A percentile compares a stretch with the other conserved stretches of the same genome.
Conservation (phyloP, 2,113 vertebrate genomes). For the Chrysochloris asiatica region DNA sequence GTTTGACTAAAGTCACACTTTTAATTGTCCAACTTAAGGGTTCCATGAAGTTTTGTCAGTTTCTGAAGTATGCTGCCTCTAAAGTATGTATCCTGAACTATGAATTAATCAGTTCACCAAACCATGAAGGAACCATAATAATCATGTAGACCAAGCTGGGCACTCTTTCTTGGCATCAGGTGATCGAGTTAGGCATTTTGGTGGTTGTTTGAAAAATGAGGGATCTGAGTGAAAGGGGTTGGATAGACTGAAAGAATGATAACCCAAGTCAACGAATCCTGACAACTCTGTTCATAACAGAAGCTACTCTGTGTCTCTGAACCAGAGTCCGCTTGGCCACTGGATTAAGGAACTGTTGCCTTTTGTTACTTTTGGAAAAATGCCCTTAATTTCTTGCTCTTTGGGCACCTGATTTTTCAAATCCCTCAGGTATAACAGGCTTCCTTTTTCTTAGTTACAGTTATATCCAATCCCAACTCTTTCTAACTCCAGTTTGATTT, state of each 20-base stretch:
- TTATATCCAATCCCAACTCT: neutral
- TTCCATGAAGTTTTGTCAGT: neutral
- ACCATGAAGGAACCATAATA: neutral
- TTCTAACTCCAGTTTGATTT: neutral
- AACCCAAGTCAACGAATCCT: neutral
- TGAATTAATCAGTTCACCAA: neutral
- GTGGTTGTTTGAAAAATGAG: neutral
- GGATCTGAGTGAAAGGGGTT: neutral
- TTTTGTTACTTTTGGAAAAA: neutral
- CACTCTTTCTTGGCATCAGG: neutral
- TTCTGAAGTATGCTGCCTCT: neutral
- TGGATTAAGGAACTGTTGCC: neutral
- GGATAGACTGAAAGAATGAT: neutral
- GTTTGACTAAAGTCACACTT: neutral
- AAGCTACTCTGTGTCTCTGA: neutral
- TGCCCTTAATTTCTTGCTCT: too few relatives aligned
- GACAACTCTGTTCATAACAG: neutral
- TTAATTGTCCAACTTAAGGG: neutral
- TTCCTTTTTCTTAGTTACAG: neutral
- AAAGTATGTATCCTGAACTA: neutral
- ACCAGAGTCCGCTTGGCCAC: neutral
- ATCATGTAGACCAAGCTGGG: neutral
- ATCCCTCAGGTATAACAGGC: neutral
- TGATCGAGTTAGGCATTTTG: neutral
- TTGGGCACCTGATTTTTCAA: neutral